Conservation (phyloP, 1,140 invertebrate genomes). For the Hydropsyche tenuis region DNA sequence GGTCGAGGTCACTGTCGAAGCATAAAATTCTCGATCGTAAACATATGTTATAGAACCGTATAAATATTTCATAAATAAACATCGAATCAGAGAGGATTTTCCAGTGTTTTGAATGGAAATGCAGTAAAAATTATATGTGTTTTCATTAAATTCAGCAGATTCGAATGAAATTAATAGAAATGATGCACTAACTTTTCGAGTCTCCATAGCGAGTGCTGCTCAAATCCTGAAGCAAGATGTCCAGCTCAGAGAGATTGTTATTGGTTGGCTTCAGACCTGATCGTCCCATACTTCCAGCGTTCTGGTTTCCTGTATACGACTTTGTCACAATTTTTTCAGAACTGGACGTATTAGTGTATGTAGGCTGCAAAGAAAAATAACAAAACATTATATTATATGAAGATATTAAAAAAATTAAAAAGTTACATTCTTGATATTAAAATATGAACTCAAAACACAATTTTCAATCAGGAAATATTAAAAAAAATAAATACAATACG, state of each 20-base stretch:
- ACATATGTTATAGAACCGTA: no score
- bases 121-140: no score
- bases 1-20: no score
- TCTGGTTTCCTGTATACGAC: conserved; percentile 54
- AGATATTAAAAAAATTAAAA: no score
- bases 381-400: conserved; percentile 2
- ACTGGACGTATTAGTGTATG: conserved; percentile 58
- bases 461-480: no score
- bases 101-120: no score
- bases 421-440: no score
- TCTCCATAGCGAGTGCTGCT: conserved; percentile 78
- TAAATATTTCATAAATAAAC: no score
- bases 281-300: conserved; percentile 54
- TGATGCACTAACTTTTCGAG: conserved; percentile 50
- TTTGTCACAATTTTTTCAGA: conserved; percentile 54
- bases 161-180: neutral
- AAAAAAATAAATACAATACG: neutral
- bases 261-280: conserved; percentile 61
- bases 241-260: conserved; percentile 89
- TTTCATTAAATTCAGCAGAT: neutral
- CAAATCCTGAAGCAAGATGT: conserved; percentile 89
- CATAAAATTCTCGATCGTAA: no score
- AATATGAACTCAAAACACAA: no score
- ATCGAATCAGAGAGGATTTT: no score
- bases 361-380: conserved; percentile 56